Evolutionary conservation across 2,797 vertebrate genomes (phyloP).

Genomic region (Novumbra hubbsi): DNA sequence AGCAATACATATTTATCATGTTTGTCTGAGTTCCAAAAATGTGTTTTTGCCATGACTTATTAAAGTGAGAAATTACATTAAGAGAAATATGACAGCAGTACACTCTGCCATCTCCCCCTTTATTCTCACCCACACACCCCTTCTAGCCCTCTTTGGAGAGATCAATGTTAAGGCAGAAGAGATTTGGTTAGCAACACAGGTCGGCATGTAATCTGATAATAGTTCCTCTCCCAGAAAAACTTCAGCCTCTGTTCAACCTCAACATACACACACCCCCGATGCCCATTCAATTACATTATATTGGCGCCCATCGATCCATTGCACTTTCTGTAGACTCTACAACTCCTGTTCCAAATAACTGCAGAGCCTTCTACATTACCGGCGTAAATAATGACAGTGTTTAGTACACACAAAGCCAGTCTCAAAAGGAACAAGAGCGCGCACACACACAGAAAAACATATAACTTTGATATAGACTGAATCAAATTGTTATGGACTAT

Average conservation of each 20-base stretch:
- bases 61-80: too few relatives aligned
- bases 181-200: slow-evolving; percentile 62
- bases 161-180: slow-evolving; percentile 53
- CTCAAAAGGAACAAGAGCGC: not conserved
- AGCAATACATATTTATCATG: too few relatives aligned
- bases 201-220: slow-evolving; percentile 60
- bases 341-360: not conserved
- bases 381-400: not conserved
- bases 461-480: not conserved
- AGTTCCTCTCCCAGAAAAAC: slow-evolving; percentile 49
- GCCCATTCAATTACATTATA: slow-evolving; percentile 27
- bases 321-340: slow-evolving; percentile 16
- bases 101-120: slow-evolving; percentile 2
- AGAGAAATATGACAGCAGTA: too few relatives aligned
- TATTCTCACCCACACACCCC: slow-evolving; percentile 28
- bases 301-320: slow-evolving; percentile 29
- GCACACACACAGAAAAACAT: not conserved
- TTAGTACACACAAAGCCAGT: not conserved
- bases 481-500: too few relatives aligned
- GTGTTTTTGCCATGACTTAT: too few relatives aligned
- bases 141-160: slow-evolving; percentile 42
- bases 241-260: slow-evolving; percentile 38
- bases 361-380: slow-evolving; percentile 1
- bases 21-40: too few relatives aligned
- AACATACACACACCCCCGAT: slow-evolving; percentile 20